phyloP scores from a whole-genome alignment of 2,113 vertebrate species.

The Cairina moschata region DNA sequence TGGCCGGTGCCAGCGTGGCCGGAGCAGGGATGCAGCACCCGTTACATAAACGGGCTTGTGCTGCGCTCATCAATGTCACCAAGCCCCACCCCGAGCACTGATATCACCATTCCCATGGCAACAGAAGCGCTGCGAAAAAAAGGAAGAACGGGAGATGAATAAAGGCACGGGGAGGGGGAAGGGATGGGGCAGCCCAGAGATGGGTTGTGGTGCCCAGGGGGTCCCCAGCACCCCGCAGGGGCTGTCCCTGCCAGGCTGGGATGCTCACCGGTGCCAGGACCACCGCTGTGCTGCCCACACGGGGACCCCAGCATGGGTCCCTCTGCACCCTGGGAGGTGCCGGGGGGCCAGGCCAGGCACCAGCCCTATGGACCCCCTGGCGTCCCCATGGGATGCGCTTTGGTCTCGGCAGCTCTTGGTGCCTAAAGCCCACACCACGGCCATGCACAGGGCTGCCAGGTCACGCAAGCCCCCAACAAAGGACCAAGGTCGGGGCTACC shows the following conservation, averaged over 20 bases:
- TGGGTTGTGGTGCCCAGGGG: background rate
- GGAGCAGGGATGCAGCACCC: background rate
- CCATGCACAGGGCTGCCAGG: no score
- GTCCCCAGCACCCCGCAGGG: background rate
- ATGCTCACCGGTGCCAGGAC: accelerated
- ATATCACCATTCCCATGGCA: slow-evolving; percentile 33
- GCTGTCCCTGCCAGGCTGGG: background rate
- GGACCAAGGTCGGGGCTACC: no score
- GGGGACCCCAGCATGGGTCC: background rate
- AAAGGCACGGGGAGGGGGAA: background rate
- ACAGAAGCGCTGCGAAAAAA: background rate
- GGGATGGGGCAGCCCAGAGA: background rate
- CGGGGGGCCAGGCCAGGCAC: no score
- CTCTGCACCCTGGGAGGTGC: no score
- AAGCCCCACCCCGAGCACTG: background rate
- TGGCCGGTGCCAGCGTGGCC: no score
- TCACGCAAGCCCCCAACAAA: no score
- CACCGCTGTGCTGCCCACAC: background rate
- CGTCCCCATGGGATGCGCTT: no score
- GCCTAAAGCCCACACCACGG: no score
- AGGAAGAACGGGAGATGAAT: background rate
- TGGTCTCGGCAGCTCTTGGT: no score
- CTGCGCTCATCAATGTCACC: background rate
- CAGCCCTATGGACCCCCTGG: no score
- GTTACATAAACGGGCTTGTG: background rate